phyloP scores from a whole-genome alignment of 53 echinoderm and acorn worm genomes.

The Zoroaster sp. region DNA sequence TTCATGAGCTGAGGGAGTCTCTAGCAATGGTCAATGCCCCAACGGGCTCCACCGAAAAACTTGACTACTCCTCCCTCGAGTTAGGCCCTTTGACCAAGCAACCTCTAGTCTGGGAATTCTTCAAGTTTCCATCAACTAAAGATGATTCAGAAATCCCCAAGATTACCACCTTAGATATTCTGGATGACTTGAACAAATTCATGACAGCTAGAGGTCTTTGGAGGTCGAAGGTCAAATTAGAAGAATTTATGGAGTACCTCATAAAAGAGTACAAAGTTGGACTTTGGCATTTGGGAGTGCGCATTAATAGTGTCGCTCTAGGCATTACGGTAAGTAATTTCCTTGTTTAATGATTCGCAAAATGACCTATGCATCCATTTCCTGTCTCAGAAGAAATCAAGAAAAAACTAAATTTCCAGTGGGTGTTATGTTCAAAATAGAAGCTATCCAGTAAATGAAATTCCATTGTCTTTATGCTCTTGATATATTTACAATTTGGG shows the following conservation, averaged over 20 bases:
- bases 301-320: conserved; percentile 63
- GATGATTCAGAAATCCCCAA: conserved; percentile 52
- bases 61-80: conserved; percentile 29
- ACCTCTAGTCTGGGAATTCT: conserved; percentile 49
- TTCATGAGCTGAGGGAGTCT: conserved; percentile 51
- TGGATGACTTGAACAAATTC: conserved; percentile 24
- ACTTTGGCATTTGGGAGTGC: conserved; percentile 60
- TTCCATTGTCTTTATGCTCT: no score
- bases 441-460: no score
- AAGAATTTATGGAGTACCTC: conserved; percentile 59
- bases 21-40: conserved; percentile 52
- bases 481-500: no score
- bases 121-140: conserved; percentile 59
- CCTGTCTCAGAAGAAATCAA: no score
- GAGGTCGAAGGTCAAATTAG: conserved; percentile 41
- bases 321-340: conserved; percentile 64
- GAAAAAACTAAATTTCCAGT: no score
- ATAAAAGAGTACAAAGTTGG: conserved; percentile 27
- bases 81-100: conserved; percentile 63
- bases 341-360: neutral
- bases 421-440: no score
- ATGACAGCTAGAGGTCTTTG: conserved; percentile 30
- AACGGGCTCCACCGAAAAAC: neutral
- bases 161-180: conserved; percentile 63
- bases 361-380: no score